These are phyloP conservation scores for Eonycteris spelaea DNA, from an alignment of 2,113 vertebrate species.

Conservation along the genomic window DNA sequence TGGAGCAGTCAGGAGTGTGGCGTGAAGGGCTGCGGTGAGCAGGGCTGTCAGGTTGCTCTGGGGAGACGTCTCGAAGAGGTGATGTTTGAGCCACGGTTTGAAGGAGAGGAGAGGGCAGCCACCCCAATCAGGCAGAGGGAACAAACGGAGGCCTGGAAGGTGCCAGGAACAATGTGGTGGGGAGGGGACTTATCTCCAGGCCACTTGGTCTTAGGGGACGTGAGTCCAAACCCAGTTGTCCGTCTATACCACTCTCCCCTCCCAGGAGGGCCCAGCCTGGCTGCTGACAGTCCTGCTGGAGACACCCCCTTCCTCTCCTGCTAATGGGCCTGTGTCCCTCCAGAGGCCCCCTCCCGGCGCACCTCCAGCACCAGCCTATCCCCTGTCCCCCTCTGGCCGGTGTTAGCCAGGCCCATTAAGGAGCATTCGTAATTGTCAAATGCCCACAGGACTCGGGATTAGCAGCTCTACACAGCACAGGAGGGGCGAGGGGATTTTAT, in stretches of 20 bases:
- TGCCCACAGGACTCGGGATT: conserved; percentile 76
- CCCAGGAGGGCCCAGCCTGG: conserved; percentile 55
- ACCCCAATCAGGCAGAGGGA: not conserved
- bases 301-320: conserved; percentile 66
- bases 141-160: not conserved
- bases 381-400: conserved; percentile 68
- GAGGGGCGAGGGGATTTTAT: conserved; percentile 70
- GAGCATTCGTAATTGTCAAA: conserved; percentile 65
- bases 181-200: not conserved
- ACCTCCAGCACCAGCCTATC: conserved; percentile 61
- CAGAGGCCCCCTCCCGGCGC: conserved; percentile 28
- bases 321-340: conserved; percentile 58
- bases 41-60: not conserved
- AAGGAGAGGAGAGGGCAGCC: not conserved
- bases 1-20: not conserved
- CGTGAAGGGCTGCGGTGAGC: not conserved
- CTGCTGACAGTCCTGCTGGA: conserved; percentile 40
- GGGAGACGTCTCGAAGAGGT: not conserved
- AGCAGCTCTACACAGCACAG: conserved; percentile 62
- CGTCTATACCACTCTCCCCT: not conserved
- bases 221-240: conserved; percentile 22
- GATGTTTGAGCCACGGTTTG: not conserved
- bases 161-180: fast-evolving
- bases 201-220: not conserved
- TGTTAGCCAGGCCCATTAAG: conserved; percentile 72